phyloP scores from a whole-genome alignment of 2,888 invertebrate species.

The Eristalis arbustorum region DNA sequence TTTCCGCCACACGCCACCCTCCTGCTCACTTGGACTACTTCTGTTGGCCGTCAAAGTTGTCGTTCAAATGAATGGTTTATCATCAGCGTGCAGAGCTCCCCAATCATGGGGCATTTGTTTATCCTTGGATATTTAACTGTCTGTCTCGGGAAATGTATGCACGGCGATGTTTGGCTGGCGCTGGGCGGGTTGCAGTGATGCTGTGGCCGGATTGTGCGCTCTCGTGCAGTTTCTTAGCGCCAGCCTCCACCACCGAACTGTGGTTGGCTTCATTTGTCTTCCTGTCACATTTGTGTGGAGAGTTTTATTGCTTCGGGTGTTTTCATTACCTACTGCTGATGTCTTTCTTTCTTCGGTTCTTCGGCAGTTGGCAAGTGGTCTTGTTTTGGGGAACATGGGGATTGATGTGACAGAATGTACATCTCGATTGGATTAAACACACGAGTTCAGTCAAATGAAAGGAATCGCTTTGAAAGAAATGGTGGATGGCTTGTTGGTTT shows the following conservation, averaged over 20 bases:
- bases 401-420: background rate
- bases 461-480: background rate
- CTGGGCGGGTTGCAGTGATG: constrained; percentile 11
- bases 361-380: background rate
- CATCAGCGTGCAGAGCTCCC: constrained; percentile 47
- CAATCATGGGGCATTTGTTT: constrained; percentile 65
- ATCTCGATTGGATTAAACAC: background rate
- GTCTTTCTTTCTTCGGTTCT: background rate
- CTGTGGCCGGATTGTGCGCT: background rate
- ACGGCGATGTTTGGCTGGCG: constrained; percentile 10
- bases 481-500: background rate
- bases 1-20: constrained; percentile 38
- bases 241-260: too few relatives aligned
- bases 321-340: constrained; percentile 11
- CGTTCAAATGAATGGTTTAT: constrained; percentile 66
- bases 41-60: constrained; percentile 52
- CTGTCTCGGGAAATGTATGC: constrained; percentile 45
- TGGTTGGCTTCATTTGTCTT: constrained; percentile 42
- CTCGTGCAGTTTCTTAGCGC: constrained; percentile 6
- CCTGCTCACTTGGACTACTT: constrained; percentile 9
- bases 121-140: constrained; percentile 51
- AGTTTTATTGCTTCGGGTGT: constrained; percentile 42
- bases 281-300: constrained; percentile 48
- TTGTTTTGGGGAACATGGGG: background rate
- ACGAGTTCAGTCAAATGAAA: background rate